Evolutionary conservation across 2,113 vertebrate species (phyloP).

Genomic region (Rhagologus leucostigma): DNA sequence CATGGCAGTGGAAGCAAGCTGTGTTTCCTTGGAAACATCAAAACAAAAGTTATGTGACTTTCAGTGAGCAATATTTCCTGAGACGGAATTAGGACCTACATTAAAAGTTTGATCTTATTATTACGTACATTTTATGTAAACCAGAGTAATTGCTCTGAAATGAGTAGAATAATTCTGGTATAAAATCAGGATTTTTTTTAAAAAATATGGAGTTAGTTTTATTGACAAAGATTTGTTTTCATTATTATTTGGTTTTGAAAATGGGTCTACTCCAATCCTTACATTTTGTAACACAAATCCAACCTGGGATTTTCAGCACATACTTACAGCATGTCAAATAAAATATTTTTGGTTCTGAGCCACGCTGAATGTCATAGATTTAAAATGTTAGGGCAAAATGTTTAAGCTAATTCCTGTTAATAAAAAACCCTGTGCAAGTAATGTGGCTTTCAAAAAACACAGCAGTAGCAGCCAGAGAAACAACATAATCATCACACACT

Average conservation of each 20-base stretch:
- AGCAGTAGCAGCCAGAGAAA: background rate
- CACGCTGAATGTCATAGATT: background rate
- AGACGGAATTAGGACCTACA: background rate
- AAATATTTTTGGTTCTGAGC: background rate
- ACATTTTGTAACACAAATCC: background rate
- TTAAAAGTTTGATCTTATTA: background rate
- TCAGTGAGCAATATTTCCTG: constrained; percentile 42
- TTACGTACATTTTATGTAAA: background rate
- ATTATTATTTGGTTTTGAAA: background rate
- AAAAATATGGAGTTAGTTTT: background rate
- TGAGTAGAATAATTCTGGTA: background rate
- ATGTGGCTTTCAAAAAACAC: background rate
- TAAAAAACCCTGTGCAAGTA: background rate
- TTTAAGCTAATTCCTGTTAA: background rate
- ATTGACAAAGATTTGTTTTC: background rate
- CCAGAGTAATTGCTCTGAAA: background rate
- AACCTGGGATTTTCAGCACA: background rate
- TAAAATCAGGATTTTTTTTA: background rate
- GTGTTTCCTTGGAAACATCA: constrained; percentile 52
- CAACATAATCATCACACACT: background rate
- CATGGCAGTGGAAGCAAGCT: background rate
- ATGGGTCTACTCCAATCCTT: background rate
- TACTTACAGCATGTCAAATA: background rate
- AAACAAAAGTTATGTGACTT: constrained; percentile 55
- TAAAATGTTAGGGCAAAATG: background rate